Evolutionary conservation across 2,797 vertebrate species (phyloP).

Genomic region (Sparus aurata): DNA sequence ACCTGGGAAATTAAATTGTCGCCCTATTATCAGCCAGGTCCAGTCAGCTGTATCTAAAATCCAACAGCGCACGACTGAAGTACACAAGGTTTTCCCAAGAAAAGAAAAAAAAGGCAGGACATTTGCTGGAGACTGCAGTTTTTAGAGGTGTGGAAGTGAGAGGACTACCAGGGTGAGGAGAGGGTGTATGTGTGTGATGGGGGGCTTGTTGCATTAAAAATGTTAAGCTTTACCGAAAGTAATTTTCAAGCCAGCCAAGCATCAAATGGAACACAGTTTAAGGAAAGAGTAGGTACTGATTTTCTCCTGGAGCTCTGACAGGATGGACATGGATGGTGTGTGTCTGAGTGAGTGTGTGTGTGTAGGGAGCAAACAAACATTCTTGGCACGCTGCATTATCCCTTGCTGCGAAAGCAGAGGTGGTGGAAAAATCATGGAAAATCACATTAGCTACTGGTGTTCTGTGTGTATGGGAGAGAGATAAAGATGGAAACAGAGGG

Average conservation of each 20-base stretch:
- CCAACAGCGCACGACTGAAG: conserved; percentile 68
- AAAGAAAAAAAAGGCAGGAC: conserved; percentile 40
- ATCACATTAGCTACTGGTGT: conserved; percentile 47
- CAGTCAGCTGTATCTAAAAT: conserved; percentile 83
- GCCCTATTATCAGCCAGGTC: conserved; percentile 80
- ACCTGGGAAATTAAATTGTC: conserved; percentile 83
- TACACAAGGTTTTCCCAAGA: conserved; percentile 67
- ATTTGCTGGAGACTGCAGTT: conserved; percentile 75
- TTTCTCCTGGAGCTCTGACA: conserved; percentile 70
- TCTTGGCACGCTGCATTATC: conserved; percentile 54
- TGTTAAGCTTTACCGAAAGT: conserved; percentile 79
- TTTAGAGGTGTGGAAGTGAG: conserved; percentile 51
- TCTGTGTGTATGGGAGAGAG: conserved; percentile 11
- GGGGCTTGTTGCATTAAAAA: conserved; percentile 67
- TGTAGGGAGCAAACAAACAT: conserved; percentile 60
- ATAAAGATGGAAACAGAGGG: conserved; percentile 47
- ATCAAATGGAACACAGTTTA: conserved; percentile 83
- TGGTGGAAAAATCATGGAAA: conserved; percentile 49
- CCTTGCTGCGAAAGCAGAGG: conserved; percentile 58
- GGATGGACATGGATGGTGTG: conserved; percentile 52
- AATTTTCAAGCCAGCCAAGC: conserved; percentile 79
- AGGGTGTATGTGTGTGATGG: not conserved
- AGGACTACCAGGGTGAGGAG: conserved; percentile 15
- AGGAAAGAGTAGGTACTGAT: conserved; percentile 70
- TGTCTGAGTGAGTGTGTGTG: conserved; percentile 23